Base-by-base conservation (phyloP, 2,113 vertebrate genomes). In the Numenius arquata region DNA sequence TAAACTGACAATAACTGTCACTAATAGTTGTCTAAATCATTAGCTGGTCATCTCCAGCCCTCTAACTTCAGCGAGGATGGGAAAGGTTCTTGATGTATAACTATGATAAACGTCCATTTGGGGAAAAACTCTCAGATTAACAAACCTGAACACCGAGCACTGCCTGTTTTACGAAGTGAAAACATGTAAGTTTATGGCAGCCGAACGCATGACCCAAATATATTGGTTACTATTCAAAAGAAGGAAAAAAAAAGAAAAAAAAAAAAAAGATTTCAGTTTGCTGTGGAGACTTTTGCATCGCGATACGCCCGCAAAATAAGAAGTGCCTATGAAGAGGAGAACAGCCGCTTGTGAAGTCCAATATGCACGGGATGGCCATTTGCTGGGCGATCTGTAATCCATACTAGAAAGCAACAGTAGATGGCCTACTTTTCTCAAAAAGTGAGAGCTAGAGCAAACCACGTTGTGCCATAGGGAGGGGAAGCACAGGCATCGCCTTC, bases 331-430 rank as follows among this genome's bases (percentile, higher is more conserved):
- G 59, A 83, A 62, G 7, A 85, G 26, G 50, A 62, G 32, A 83
- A 53, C 1, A 50, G 23, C 26, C 70, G n/a, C 30, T 68, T 75
- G 48, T 50, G 53, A 85, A 74, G 58, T 73, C n/a, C 72, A 62
- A 1, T 36, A 48, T 8, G 34, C 41, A 30, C n/a, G 59, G 27
- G 11, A 61, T 12, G 32, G 41, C 71, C 71, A 36, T 75, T 56
- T 88, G 41, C 78, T 95, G 82, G 45, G 71, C 3, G 1, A 89
- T 95, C 89, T 87, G 76, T 62, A 97, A 95, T 92, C 68, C 95
- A 96, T 98, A 97, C 97, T 97, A 91, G 88, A 98, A 97, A 85
- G 71, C 82, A 97, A 97, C 98, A 97, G 98, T 97, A 98, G 98
- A 93, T 98, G 98, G 98, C 98, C 96, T 95, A 97, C 98, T 95